phyloP scores from a whole-genome alignment of 2,888 invertebrate genomes.

The Cataglyphis albicans region DNA sequence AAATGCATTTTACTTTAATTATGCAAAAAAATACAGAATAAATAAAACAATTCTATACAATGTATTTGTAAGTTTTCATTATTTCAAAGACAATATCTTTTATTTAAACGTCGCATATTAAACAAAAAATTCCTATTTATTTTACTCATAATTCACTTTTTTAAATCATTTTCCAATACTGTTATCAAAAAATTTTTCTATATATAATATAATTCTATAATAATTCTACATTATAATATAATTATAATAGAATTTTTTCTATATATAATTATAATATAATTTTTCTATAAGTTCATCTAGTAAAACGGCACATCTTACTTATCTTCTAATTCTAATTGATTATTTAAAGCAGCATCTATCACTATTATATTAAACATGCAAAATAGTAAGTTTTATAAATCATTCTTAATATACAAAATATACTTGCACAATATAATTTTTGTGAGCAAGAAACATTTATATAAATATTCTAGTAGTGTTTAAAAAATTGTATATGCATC shows the following conservation, averaged over 20 bases:
- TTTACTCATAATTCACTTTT: not conserved
- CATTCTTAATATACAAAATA: not conserved
- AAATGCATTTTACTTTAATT: not conserved
- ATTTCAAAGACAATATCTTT: not conserved
- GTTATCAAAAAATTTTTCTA: not conserved
- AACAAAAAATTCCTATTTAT: not conserved
- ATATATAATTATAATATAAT: not conserved
- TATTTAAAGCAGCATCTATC: conserved; percentile 12
- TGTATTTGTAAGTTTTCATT: not conserved
- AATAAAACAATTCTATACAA: not conserved
- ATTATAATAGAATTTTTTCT: not conserved
- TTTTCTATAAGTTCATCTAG: not conserved
- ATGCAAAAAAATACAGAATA: not conserved
- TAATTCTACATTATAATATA: too few species aligned
- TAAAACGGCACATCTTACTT: not conserved
- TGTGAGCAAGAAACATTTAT: conserved; percentile 9
- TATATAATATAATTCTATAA: not conserved
- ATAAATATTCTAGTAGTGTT: not conserved
- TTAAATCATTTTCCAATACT: not conserved
- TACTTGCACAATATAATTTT: conserved; percentile 28
- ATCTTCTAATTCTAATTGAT: conserved; percentile 4
- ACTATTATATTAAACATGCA: conserved; percentile 20
- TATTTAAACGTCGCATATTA: not conserved
- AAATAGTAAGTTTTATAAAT: conserved; percentile 1
- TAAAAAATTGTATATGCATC: not conserved